A percentile compares a stretch with the other conserved stretches of the same genome.
Conservation (phyloP, 2,888 invertebrate genomes). For the Drosophila engyochracea region DNA sequence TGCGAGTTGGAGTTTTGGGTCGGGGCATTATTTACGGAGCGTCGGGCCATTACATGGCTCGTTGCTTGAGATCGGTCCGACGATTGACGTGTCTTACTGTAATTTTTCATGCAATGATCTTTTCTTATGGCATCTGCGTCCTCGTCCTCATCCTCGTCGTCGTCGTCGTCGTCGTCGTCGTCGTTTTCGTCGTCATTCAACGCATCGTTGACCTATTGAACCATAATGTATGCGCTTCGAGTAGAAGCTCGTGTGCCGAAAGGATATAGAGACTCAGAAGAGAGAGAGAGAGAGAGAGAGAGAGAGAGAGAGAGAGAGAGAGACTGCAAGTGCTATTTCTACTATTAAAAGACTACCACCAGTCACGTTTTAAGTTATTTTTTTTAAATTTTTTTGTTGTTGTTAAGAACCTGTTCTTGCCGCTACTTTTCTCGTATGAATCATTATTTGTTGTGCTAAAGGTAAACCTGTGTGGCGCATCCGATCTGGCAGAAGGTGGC, state of each 20-base stretch:
- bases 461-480: constrained; percentile 29
- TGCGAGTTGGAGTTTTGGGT: constrained; percentile 33
- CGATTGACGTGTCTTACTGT: constrained; percentile 81
- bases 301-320: constrained; percentile 18
- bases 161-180: constrained; percentile 6
- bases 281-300: constrained; percentile 18
- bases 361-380: constrained; percentile 54
- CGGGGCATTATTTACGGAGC: constrained; percentile 62
- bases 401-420: constrained; percentile 70
- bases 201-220: constrained; percentile 85
- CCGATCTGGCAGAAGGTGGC: not conserved
- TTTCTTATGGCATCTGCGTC: constrained; percentile 48
- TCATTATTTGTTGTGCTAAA: constrained; percentile 75
- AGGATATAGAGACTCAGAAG: constrained; percentile 50
- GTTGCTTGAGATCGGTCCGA: constrained; percentile 70
- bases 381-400: not conserved
- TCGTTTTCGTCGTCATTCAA: constrained; percentile 69
- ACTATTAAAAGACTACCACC: constrained; percentile 20
- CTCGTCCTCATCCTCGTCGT: constrained; percentile 3
- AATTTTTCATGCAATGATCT: constrained; percentile 80
- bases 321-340: constrained; percentile 31
- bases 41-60: constrained; percentile 71
- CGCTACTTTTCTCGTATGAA: constrained; percentile 79
- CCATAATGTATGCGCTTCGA: constrained; percentile 68
- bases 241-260: constrained; percentile 67